Percentiles rank a stretch among this genome's conserved stretches.
Conservation (phyloP, 2,113 vertebrate species). For the Parus major region DNA sequence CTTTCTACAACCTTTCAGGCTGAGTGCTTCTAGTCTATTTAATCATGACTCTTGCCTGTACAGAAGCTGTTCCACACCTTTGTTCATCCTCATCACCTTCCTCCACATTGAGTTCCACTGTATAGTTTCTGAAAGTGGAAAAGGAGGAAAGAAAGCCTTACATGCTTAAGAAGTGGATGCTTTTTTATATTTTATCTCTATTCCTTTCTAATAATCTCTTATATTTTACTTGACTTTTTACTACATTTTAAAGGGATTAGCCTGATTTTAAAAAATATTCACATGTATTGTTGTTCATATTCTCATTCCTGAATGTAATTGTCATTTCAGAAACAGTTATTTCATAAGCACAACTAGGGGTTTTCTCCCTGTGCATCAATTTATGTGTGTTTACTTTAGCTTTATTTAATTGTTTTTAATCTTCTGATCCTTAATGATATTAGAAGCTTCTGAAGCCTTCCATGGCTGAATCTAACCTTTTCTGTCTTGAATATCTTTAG, state of each 20-base stretch:
- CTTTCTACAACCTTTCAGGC: background rate
- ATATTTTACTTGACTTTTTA: background rate
- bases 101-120: background rate
- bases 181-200: background rate
- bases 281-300: background rate
- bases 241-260: background rate
- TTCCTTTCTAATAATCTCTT: background rate
- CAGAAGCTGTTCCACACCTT: background rate
- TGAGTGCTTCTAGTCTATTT: background rate
- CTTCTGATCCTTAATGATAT: background rate
- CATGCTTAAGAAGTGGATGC: background rate
- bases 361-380: accelerated
- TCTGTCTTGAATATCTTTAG: background rate
- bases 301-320: background rate
- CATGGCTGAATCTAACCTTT: background rate
- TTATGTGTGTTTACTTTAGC: background rate
- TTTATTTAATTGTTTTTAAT: background rate
- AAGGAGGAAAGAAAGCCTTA: background rate
- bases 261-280: background rate
- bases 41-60: background rate
- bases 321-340: background rate
- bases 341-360: background rate
- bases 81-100: background rate
- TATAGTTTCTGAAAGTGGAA: background rate
- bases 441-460: background rate